Base-by-base conservation (phyloP, 2,888 invertebrate genomes). In the Kuschelorhynchus macadamiae region DNA sequence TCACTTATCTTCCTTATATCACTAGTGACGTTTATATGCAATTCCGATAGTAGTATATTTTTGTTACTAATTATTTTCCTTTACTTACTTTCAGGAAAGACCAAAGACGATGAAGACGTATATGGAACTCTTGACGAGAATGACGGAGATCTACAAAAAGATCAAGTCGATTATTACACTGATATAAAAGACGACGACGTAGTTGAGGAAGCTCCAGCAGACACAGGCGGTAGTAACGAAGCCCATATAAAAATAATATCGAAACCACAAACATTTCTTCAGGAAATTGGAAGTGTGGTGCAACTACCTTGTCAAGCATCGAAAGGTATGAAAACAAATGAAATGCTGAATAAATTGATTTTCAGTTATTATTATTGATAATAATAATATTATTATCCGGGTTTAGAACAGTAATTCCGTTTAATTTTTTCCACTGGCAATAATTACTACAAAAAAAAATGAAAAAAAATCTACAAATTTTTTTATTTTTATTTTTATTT, bases 301-400 rank as follows among this genome's bases (percentile, higher is more conserved):
- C 69, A 72, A 11, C 71, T 85, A 18, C 83, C 83, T 2, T 85
- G 85, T 67, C 76, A 81, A 30, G 67, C 72, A 16, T 67, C 74
- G 7, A 69, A 63, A 67, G 60, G 46, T 46, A 30, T 30, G 9
- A 30, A 30, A 7, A 30, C 30, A 30, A n/a, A 55, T 41, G n/a
- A n/a, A n/a, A n/a, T 8, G 14, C n/a, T 41, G 41, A 7, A 4
- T 7, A 4, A 30, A 30, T 7, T 30, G 4, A 30, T 9, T 30
- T 7, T 30, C 30, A 30, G 30, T 4, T 30, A 30, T 30, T 30
- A 30, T 30, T 7, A 30, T 7, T 9, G 9, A 30, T 30, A 30
- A 30, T 30, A 30, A n/a, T n/a, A n/a, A n/a, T n/a, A n/a, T n/a
- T n/a, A n/a, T n/a, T n/a, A n/a, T n/a, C n/a, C n/a, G n/a, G n/a